Evolutionary conservation across 2,797 vertebrate species (phyloP), one percentile per base, ranked within the genome.

Genomic region (Diplodus sargus): DNA sequence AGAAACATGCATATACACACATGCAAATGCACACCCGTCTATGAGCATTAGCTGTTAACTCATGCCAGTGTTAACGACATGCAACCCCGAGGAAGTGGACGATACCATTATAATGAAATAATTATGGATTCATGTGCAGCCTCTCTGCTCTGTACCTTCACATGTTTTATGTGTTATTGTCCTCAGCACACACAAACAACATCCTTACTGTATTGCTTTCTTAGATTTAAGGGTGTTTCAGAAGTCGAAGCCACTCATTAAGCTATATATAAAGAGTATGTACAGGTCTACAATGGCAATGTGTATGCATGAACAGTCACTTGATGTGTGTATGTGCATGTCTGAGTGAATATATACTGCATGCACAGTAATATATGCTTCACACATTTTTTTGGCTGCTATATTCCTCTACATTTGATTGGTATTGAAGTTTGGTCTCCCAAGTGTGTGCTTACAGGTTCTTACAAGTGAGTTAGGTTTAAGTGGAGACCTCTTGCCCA

Each of bases 401-500:
- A 57, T 66, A 76, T 80, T 70, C 42, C 64, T 64, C 63, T 68
- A 43, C 66, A 80, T 84, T 87, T 84, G 70, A 90, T 90, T 83
- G 70, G 61, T 84, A 85, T 90, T 84, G 82, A 79, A 71, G 25
- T 67, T 56, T 42, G 4, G 30, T 25, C 67, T 87, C 78, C 83
- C 72, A 48, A 23, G 72, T 75, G 81, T 84, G 70, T 89, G 76
- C 81, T 87, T 74, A 66, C 70, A 57, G 61, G 62, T 70, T 85
- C 49, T 83, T 79, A 84, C 71, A 88, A 82, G 74, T 79, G 70
- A 87, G 74, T 89, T 84, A 23, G 74, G 65, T 89, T 74, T 79
- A 81, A 85, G 76, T 81, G 81, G 58, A 74, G 76, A 74, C 74
- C 81, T 80, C 70, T 77, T 49, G 47, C 71, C 84, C 74, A 22